These are phyloP conservation scores for Listronotus bonariensis DNA, from an alignment of 1,140 invertebrate genomes.

Conservation along the genomic window DNA sequence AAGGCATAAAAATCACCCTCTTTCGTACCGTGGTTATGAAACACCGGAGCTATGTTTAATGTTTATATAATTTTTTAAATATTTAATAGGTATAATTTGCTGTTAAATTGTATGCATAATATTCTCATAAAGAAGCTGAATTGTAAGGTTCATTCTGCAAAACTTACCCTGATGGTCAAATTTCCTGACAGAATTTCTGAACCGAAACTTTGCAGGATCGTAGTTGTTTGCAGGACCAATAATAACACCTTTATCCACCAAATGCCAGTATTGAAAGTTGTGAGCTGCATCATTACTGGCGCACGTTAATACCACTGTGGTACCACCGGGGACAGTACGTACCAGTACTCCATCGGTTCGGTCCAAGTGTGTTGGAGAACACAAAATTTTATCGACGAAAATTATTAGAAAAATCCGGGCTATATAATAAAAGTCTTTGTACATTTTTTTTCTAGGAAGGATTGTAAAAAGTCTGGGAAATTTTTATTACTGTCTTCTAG, in stretches of 20 bases:
- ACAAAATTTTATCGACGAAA: background rate
- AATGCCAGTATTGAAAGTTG: conserved; percentile 38
- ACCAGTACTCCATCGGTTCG: conserved; percentile 18
- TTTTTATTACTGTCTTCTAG: too few relatives aligned
- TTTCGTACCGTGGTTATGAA: too few relatives aligned
- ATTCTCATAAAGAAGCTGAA: too few relatives aligned
- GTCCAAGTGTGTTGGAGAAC: conserved; percentile 12
- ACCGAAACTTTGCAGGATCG: conserved; percentile 36
- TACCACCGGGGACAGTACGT: conserved; percentile 28
- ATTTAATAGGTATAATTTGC: too few relatives aligned
- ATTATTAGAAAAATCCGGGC: background rate
- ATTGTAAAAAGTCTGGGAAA: too few relatives aligned
- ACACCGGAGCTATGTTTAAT: too few relatives aligned
- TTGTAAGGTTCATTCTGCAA: too few relatives aligned
- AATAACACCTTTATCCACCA: conserved; percentile 29
- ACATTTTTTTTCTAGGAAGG: too few relatives aligned
- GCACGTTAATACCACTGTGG: conserved; percentile 35
- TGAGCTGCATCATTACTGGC: conserved; percentile 38
- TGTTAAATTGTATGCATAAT: too few relatives aligned
- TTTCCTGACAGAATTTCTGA: conserved; percentile 40
- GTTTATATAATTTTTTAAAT: too few relatives aligned
- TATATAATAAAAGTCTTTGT: too few relatives aligned
- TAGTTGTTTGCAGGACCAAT: conserved; percentile 38
- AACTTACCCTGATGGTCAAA: conserved; percentile 39
- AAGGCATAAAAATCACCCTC: too few relatives aligned